phyloP scores from a whole-genome alignment of 2,113 vertebrate species.

The Nannobrachium achirus region DNA sequence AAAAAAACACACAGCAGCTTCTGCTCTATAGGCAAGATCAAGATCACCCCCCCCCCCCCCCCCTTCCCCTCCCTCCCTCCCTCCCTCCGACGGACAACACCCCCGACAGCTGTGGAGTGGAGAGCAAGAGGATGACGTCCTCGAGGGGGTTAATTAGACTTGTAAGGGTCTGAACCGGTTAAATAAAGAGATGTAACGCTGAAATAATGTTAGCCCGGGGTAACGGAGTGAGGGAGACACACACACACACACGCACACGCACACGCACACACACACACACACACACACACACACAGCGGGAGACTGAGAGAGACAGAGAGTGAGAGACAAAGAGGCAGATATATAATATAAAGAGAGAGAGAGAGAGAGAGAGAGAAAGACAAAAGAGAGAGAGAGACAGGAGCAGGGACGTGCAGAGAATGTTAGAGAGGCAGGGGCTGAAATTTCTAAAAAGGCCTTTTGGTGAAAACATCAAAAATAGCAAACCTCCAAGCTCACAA shows the following conservation, averaged over 20 bases:
- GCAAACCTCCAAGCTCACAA: no score
- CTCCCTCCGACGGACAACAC: slow-evolving; percentile 35
- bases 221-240: no score
- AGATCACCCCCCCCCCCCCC: background rate
- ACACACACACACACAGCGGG: no score
- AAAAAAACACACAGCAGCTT: slow-evolving; percentile 21
- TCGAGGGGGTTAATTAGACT: slow-evolving; percentile 70
- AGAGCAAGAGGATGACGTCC: slow-evolving; percentile 76
- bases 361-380: background rate
- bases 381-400: background rate
- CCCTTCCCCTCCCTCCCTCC: background rate
- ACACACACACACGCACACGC: no score
- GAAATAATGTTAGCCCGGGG: slow-evolving; percentile 58
- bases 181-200: slow-evolving; percentile 74
- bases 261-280: no score
- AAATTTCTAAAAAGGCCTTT: no score
- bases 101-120: slow-evolving; percentile 75
- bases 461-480: no score
- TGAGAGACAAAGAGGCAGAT: no score
- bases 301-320: background rate
- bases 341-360: no score
- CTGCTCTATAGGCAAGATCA: slow-evolving; percentile 15
- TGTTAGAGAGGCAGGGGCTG: no score
- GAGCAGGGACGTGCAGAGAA: background rate
- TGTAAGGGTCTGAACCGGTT: slow-evolving; percentile 61